Evolutionary conservation across 2,113 vertebrate species (phyloP).

Genomic region (Stegastes partitus): DNA sequence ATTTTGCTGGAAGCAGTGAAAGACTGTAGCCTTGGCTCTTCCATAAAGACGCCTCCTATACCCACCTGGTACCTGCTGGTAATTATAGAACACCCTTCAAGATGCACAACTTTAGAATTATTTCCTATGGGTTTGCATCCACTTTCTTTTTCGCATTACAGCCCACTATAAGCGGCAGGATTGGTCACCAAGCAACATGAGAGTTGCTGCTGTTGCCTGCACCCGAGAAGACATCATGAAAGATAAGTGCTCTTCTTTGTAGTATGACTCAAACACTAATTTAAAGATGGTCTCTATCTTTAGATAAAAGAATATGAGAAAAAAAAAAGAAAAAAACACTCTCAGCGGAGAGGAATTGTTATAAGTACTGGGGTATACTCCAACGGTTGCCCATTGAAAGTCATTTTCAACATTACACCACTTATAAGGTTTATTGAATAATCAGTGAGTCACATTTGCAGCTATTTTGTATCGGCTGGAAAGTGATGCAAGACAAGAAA

Average conservation of each 20-base stretch:
- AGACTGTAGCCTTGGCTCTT: conserved; percentile 37
- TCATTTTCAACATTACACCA: conserved; percentile 38
- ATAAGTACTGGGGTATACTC: conserved; percentile 31
- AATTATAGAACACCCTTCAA: conserved; percentile 7
- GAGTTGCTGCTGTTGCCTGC: conserved; percentile 54
- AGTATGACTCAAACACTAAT: conserved; percentile 66
- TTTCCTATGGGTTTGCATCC: conserved; percentile 1
- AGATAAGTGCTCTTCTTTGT: conserved; percentile 65
- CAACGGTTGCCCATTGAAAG: conserved; percentile 38
- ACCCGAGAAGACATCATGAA: conserved; percentile 60
- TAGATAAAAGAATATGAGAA: conserved; percentile 59
- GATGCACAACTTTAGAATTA: conserved; percentile 5
- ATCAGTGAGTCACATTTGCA: conserved; percentile 31
- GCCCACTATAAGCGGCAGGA: conserved; percentile 24
- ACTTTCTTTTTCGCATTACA: conserved; percentile 31
- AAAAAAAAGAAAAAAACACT: conserved; percentile 43
- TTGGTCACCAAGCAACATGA: conserved; percentile 51
- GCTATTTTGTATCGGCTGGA: background rate
- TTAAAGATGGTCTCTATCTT: conserved; percentile 67
- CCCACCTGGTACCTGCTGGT: conserved; percentile 35
- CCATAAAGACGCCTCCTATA: conserved; percentile 25
- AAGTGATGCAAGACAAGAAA: background rate
- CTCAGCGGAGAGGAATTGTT: conserved; percentile 53
- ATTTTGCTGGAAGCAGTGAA: conserved; percentile 62
- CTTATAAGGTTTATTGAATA: conserved; percentile 41